Percentiles rank a stretch among this genome's conserved stretches.
These are phyloP conservation scores for Apodemus speciosus DNA, from an alignment of 2,113 vertebrate species.

Conservation along the genomic window DNA sequence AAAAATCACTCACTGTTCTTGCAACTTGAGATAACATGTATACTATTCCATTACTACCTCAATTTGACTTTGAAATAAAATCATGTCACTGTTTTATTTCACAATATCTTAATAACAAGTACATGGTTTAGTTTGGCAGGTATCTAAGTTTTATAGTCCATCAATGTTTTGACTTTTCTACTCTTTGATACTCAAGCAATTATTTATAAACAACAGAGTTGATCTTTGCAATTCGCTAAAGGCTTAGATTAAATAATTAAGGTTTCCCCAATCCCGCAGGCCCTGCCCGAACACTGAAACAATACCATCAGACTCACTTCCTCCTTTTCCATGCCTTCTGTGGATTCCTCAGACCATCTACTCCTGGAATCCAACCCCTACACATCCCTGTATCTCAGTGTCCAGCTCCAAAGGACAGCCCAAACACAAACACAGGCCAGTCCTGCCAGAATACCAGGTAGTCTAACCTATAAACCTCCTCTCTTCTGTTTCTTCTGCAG, in stretches of 20 bases:
- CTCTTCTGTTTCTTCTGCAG: not conserved
- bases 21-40: not conserved
- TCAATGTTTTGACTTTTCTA: not conserved
- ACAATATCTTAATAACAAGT: not conserved
- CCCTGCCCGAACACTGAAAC: not conserved
- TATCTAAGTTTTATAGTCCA: not conserved
- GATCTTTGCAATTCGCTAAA: not conserved
- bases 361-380: not conserved
- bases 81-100: not conserved
- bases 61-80: not conserved
- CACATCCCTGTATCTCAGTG: not conserved
- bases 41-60: not conserved
- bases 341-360: not conserved
- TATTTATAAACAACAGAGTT: not conserved
- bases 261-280: not conserved
- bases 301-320: not conserved
- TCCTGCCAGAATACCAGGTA: not conserved
- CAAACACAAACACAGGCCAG: not conserved
- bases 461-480: not conserved
- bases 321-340: not conserved
- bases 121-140: not conserved
- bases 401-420: not conserved
- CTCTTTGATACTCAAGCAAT: not conserved
- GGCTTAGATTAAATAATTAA: not conserved
- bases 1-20: not conserved